These are phyloP conservation scores for Manis pentadactyla DNA, from an alignment of 2,797 vertebrate genomes.

Conservation along the genomic window DNA sequence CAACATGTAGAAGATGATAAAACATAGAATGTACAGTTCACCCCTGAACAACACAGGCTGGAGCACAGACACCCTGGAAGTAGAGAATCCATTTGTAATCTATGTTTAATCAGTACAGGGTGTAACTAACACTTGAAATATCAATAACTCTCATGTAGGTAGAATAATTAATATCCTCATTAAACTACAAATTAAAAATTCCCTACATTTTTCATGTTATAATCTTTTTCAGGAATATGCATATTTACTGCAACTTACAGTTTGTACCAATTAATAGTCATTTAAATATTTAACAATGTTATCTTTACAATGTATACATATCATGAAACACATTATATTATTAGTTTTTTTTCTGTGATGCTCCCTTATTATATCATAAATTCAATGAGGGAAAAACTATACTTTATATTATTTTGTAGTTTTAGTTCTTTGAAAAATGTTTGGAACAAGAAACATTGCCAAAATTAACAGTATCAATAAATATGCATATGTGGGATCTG, in stretches of 20 bases:
- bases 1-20: too few species aligned
- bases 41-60: too few species aligned
- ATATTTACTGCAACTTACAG: background rate
- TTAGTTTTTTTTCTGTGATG: background rate
- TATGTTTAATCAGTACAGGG: background rate
- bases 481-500: slow-evolving; percentile 34
- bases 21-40: too few species aligned
- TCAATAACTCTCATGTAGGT: background rate
- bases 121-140: background rate
- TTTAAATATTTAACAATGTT: slow-evolving; percentile 16
- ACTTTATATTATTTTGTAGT: background rate
- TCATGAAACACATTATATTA: background rate
- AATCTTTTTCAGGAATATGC: background rate
- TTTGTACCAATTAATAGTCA: background rate
- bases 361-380: background rate
- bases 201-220: background rate
- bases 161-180: background rate
- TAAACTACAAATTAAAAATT: background rate
- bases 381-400: background rate
- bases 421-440: background rate
- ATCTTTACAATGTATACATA: background rate
- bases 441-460: background rate
- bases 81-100: background rate
- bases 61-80: too few species aligned
- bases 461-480: slow-evolving; percentile 12